phyloP scores from a whole-genome alignment of 1,140 invertebrate genomes.

The Bombus picipes region DNA sequence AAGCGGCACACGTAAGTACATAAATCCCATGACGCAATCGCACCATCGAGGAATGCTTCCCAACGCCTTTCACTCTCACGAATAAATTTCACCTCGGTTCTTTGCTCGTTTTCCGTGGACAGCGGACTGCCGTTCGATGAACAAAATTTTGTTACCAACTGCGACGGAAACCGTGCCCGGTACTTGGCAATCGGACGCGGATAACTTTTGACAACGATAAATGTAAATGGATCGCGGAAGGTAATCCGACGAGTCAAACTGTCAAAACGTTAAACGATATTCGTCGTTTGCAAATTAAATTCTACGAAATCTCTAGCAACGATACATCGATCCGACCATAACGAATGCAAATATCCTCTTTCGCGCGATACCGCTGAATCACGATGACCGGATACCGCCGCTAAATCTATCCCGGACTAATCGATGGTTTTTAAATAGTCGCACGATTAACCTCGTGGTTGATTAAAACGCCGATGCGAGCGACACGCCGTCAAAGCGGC shows the following conservation, averaged over 20 bases:
- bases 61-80: slow-evolving; percentile 65
- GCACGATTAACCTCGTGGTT: neutral
- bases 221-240: neutral
- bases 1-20: neutral
- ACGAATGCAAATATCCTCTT: neutral
- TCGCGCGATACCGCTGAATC: neutral
- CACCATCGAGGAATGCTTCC: slow-evolving; percentile 44
- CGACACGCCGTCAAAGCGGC: neutral
- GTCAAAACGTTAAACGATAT: neutral
- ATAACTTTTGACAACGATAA: too few relatives aligned
- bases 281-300: neutral
- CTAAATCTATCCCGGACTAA: neutral
- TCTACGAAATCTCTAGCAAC: neutral
- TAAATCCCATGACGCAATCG: slow-evolving; percentile 54
- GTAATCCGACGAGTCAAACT: neutral
- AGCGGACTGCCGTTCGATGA: too few relatives aligned
- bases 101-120: neutral
- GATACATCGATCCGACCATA: neutral
- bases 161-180: too few relatives aligned
- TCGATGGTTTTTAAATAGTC: slow-evolving; percentile 22
- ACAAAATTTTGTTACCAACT: too few relatives aligned
- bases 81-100: slow-evolving; percentile 77
- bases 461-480: slow-evolving; percentile 10
- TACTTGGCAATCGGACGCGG: too few relatives aligned
- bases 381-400: neutral